A percentile compares a stretch with the other conserved stretches of the same genome.
phyloP scores from a whole-genome alignment of 2,113 vertebrate genomes.

The Heteronetta atricapilla region DNA sequence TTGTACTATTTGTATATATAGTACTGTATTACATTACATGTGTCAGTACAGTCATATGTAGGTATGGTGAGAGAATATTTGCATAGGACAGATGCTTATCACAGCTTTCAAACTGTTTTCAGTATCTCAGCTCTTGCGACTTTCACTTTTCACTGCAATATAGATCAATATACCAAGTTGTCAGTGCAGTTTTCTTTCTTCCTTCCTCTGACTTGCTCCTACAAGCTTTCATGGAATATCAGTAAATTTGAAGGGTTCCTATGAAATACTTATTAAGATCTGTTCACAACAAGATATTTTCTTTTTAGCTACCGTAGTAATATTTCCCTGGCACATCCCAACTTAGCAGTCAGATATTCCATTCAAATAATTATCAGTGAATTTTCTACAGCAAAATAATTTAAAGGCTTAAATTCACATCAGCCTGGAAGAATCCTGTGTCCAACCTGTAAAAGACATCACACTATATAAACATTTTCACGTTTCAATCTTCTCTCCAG shows the following conservation, averaged over 20 bases:
- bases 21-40: not conserved
- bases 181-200: not conserved
- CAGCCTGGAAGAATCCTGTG: not conserved
- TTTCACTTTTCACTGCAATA: not conserved
- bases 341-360: not conserved
- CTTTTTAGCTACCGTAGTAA: not conserved
- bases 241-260: not conserved
- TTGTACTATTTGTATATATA: not conserved
- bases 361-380: not conserved
- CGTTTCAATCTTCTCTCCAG: not conserved
- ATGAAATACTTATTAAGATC: fast-evolving
- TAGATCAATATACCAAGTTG: not conserved
- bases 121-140: not conserved
- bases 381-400: not conserved
- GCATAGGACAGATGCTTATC: not conserved
- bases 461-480: not conserved
- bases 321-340: not conserved
- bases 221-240: not conserved
- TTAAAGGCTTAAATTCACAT: not conserved
- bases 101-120: not conserved
- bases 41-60: not conserved
- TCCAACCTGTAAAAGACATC: not conserved
- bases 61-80: not conserved
- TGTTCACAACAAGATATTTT: not conserved
- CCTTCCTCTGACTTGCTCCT: not conserved